Evolutionary conservation across 2,113 vertebrate genomes (phyloP).

Genomic region (Alethe diademata): DNA sequence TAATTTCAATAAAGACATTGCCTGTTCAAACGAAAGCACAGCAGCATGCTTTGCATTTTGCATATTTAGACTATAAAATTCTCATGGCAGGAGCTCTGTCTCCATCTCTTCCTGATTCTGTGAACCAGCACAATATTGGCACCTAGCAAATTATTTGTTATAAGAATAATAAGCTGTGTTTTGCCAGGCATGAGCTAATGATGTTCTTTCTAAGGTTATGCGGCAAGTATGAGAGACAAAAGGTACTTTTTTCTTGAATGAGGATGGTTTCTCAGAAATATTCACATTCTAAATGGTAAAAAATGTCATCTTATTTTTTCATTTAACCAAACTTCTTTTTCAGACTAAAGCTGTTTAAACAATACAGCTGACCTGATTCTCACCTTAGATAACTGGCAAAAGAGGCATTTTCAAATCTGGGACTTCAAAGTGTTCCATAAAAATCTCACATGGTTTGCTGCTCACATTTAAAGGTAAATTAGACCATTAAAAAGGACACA

Average conservation of each 20-base stretch:
- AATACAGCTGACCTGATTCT: slow-evolving; percentile 44
- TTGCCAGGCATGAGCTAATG: slow-evolving; percentile 15
- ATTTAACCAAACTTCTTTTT: slow-evolving; percentile 14
- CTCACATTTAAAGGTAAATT: slow-evolving; percentile 7
- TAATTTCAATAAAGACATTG: neutral
- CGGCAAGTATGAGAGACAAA: neutral
- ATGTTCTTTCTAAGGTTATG: neutral
- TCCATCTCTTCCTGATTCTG: neutral
- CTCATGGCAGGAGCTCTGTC: neutral
- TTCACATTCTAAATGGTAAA: neutral
- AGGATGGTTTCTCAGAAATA: slow-evolving; percentile 22
- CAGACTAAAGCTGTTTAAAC: slow-evolving; percentile 46
- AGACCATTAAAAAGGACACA: neutral
- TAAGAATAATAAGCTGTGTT: neutral
- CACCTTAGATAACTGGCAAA: slow-evolving; percentile 47
- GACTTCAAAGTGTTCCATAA: slow-evolving; percentile 28
- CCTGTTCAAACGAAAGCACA: neutral
- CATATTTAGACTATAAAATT: neutral
- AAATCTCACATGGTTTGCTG: neutral
- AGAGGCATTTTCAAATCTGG: slow-evolving; percentile 14
- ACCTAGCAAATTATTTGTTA: neutral
- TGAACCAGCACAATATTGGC: neutral
- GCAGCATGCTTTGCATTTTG: neutral
- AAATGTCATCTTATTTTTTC: neutral
- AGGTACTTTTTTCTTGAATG: neutral